Evolutionary conservation across 2,888 invertebrate genomes (phyloP).

Genomic region (Hyposoter didymator): DNA sequence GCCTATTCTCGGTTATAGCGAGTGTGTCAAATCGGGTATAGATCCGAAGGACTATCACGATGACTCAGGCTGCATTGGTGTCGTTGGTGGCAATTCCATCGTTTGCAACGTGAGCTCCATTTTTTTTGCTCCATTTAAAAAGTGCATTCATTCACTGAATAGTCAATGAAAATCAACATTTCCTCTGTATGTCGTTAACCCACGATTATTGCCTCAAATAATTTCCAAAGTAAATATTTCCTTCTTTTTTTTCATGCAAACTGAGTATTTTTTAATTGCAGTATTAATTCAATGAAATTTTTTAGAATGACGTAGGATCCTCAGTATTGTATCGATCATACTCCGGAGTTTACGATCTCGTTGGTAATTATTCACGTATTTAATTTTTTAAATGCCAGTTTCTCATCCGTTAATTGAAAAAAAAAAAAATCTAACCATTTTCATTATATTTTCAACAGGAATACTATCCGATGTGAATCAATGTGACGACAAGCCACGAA

Average conservation of each 20-base stretch:
- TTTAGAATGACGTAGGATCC: slow-evolving; percentile 86
- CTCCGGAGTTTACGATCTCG: slow-evolving; percentile 85
- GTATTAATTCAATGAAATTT: slow-evolving; percentile 15
- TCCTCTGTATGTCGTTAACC: not conserved
- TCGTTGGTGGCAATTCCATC: slow-evolving; percentile 84
- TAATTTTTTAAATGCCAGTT: not conserved
- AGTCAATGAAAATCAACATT: not conserved
- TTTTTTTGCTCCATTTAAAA: not conserved
- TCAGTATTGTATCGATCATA: slow-evolving; percentile 85
- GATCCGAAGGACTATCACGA: slow-evolving; percentile 81
- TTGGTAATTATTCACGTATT: slow-evolving; percentile 81
- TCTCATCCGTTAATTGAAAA: not conserved
- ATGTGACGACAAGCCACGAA: slow-evolving; percentile 83
- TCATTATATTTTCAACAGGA: slow-evolving; percentile 77
- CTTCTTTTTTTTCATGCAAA: not conserved
- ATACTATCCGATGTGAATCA: slow-evolving; percentile 85
- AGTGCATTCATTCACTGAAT: not conserved
- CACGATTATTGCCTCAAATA: not conserved
- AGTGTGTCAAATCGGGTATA: slow-evolving; percentile 83
- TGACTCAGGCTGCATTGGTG: slow-evolving; percentile 86
- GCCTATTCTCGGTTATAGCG: slow-evolving; percentile 84
- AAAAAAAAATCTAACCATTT: not conserved
- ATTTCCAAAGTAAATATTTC: not conserved
- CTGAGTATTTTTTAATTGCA: no score
- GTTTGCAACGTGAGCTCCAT: slow-evolving; percentile 85